A percentile compares a stretch with the other conserved stretches of the same genome.
Evolutionary conservation across 2,888 invertebrate species (phyloP).

Genomic region (Pomacea canaliculata): DNA sequence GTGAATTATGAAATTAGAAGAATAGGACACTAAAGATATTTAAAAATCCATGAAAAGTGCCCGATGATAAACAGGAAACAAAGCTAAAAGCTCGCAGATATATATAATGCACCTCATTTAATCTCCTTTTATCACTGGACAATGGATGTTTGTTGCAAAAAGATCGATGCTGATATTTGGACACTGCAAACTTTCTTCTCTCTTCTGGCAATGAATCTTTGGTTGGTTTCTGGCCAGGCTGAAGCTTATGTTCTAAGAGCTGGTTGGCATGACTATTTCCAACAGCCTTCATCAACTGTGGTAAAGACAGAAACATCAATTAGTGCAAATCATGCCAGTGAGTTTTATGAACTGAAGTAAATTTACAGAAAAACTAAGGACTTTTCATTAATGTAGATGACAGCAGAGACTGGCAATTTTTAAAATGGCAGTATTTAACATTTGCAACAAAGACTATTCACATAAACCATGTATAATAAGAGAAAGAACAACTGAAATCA

Average conservation of each 20-base stretch:
- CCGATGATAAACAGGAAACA: too few relatives aligned
- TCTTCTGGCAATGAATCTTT: conserved; percentile 42
- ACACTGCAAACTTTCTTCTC: conserved; percentile 52
- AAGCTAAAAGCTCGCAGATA: neutral
- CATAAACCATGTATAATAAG: too few relatives aligned
- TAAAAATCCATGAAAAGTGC: too few relatives aligned
- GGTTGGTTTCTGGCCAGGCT: conserved; percentile 30
- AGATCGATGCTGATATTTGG: conserved; percentile 56
- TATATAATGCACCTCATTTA: conserved; percentile 57
- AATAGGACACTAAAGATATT: too few relatives aligned
- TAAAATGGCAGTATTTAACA: too few relatives aligned
- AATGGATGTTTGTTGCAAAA: conserved; percentile 52
- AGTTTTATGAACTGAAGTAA: too few relatives aligned
- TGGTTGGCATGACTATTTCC: conserved; percentile 65
- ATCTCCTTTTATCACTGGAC: conserved; percentile 35
- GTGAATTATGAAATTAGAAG: too few relatives aligned
- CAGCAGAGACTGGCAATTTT: too few relatives aligned
- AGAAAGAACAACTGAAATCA: too few relatives aligned
- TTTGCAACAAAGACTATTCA: too few relatives aligned
- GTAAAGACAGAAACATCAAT: conserved; percentile 17
- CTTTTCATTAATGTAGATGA: too few relatives aligned
- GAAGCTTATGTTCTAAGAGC: conserved; percentile 57
- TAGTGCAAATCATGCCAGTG: neutral
- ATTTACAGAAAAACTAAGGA: too few relatives aligned
- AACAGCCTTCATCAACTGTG: conserved; percentile 61